These are phyloP conservation scores for Trichogramma evanescens DNA, from an alignment of 2,888 invertebrate species.

Conservation along the genomic window DNA sequence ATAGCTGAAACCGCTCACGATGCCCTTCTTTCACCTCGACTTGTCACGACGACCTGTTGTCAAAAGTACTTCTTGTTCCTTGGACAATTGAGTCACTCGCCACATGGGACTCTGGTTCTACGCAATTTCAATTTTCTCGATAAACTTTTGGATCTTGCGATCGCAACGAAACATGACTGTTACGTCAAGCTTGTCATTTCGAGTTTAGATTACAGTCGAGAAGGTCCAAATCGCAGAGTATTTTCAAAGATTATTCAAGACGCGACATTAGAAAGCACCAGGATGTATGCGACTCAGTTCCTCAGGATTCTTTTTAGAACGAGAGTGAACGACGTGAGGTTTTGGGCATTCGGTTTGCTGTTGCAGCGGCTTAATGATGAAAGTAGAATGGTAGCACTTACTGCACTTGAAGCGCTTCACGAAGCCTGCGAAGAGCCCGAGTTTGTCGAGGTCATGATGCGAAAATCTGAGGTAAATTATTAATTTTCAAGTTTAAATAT, in stretches of 20 bases:
- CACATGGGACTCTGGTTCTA: constrained; percentile 63
- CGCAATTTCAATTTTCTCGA: constrained; percentile 50
- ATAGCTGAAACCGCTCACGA: constrained; percentile 73
- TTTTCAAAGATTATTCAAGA: constrained; percentile 53
- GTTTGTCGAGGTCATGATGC: constrained; percentile 31
- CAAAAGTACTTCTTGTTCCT: constrained; percentile 92
- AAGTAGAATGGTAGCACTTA: constrained; percentile 70
- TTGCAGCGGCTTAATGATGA: constrained; percentile 79
- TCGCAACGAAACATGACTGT: constrained; percentile 78
- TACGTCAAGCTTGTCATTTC: constrained; percentile 91
- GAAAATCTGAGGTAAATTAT: constrained; percentile 17
- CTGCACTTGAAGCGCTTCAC: constrained; percentile 76
- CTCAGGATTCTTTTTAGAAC: constrained; percentile 79
- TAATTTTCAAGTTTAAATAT: constrained; percentile 1
- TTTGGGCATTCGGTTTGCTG: constrained; percentile 82
- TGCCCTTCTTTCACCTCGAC: constrained; percentile 80
- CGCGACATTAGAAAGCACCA: constrained; percentile 50
- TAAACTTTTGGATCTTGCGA: constrained; percentile 66
- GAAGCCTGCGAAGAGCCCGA: constrained; percentile 81
- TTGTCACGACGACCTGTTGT: constrained; percentile 81
- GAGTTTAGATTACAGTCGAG: constrained; percentile 78
- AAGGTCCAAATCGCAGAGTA: constrained; percentile 64
- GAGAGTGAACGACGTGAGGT: constrained; percentile 64
- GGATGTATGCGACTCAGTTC: constrained; percentile 87
- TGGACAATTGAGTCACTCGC: constrained; percentile 73